Evolutionary conservation across 2,113 vertebrate genomes (phyloP), one percentile per base, ranked within the genome.

Genomic region (Procapra przewalskii): DNA sequence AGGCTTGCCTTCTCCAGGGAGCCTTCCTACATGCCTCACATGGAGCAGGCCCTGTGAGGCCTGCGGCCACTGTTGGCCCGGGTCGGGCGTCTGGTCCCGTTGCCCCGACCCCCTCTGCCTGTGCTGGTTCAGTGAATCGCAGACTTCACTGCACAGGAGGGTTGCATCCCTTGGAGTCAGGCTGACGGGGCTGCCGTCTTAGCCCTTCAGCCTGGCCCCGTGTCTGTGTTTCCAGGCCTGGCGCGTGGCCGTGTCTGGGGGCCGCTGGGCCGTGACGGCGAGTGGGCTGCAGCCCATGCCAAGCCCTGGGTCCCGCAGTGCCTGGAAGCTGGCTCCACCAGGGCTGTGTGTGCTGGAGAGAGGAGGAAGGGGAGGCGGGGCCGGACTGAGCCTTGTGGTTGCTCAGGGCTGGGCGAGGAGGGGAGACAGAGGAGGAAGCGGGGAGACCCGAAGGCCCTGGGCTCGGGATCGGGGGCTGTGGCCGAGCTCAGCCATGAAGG

Each of bases 401-500:
- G 59, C 11, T 2, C 0, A 1, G 48, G 60, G 60, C 50, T 23
- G 2, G 60, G 29, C 4, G 19, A 67, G 48, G 27, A 27, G 48
- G 21, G 60, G 43, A 40, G 80, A 40, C 17, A 0, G 13, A 33
- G 31, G 59, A 45, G 5, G 36, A 17, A 55, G 91, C 6, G 25
- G 8, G 12, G 36, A 12, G 50, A 43, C 36, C 60, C 8, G 5
- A 33, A 33, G 60, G 59, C 9, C 7, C 86, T 89, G 64, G 50
- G 67, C 3, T 55, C 64, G 48, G 23, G 16, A 29, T 71, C 0
- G 10, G 13, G 67, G 36, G 16, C 52, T 23, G 25, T 77, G 67
- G 55, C 90, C 2, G 29, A 19, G 48, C 29, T 1, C 7, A 0
- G 9, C 23, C 5, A 1, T 0, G 9, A 13, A 10, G 50, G 29